Base-by-base conservation (phyloP, 2,113 vertebrate genomes). In the Girardinichthys multiradiatus region DNA sequence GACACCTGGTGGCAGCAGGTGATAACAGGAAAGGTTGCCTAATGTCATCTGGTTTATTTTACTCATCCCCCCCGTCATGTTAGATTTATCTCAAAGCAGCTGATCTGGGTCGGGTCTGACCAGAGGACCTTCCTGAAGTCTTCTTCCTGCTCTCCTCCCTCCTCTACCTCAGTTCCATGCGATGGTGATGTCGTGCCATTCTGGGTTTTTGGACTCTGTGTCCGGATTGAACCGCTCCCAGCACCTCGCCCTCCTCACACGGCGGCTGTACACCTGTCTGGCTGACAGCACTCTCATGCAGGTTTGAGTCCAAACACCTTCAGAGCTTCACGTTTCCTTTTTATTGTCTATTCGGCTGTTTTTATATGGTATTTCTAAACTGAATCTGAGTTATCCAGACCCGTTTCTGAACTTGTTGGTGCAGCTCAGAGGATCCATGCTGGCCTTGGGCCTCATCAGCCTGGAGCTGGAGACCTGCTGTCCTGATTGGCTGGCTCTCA, bases 401-500 rank as follows among this genome's bases (percentile, higher is more conserved):
- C 35, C 10, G 35, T 35, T 35, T 35, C 35, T 35, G 35, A 35
- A 7, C n/a, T n/a, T n/a, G n/a, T n/a, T n/a, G n/a, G n/a, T 94
- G 79, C 95, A 97, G 84, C 95, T 97, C 81, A 96, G 95, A 92
- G 97, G 98, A 82, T 98, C 97, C 89, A 95, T 97, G 94, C 93
- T 99, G 93, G 96, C 98, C 5, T 87, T 99, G 92, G 95, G 96
- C 80, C 94, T 97, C 82, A 79, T 99, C 93, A 98, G 96, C 86
- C 90, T 99, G 94, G 96, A 99, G 86, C 95, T 99, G 96, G 98
- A 99, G 95, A 97, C 94, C 81, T 95, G 96, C 75, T 95, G 96
- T 90, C 96, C 96, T 58, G 97, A 99, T 90, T 99, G 98, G 98
- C 95, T 99, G 76, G 92, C 94, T 88, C 95, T 99, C 81, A 96